Evolutionary conservation across 2,797 vertebrate species (phyloP).

Genomic region (Tinamus major): DNA sequence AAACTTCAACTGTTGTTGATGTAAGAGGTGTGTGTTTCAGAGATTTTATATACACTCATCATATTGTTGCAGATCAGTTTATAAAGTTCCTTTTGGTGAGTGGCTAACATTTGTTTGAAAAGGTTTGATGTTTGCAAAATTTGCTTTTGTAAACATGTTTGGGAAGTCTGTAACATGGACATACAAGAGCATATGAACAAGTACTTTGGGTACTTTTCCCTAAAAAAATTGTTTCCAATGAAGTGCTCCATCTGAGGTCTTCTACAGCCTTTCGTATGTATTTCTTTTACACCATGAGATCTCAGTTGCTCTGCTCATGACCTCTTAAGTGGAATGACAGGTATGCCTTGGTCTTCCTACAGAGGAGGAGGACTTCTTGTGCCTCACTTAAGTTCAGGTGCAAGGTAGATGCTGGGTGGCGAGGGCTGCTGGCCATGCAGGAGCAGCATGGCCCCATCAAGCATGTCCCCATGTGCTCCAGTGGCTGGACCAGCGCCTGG

Average conservation of each 20-base stretch:
- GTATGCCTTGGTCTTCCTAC: not conserved
- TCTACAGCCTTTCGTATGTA: not conserved
- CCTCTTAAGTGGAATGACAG: not conserved
- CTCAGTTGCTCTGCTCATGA: not conserved
- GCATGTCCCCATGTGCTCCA: not conserved
- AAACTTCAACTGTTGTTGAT: not conserved
- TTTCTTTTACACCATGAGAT: not conserved
- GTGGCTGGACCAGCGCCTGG: not conserved
- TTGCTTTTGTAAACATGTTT: not conserved
- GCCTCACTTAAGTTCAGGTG: not conserved
- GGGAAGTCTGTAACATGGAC: accelerated
- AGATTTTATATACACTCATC: not conserved
- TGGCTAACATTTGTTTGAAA: not conserved
- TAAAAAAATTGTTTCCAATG: not conserved
- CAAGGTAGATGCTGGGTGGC: not conserved
- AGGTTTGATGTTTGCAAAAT: not conserved
- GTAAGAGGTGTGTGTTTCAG: not conserved
- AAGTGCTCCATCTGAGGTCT: not conserved
- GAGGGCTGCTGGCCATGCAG: not conserved
- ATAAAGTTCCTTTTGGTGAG: not conserved
- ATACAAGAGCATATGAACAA: not conserved
- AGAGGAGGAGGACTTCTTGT: not conserved
- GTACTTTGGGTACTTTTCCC: not conserved
- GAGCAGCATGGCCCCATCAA: not conserved
- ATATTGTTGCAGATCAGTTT: not conserved